Percentiles rank a stretch among this genome's conserved stretches.
These are phyloP conservation scores for Neoascia interrupta DNA, from an alignment of 2,888 invertebrate genomes.

Conservation along the genomic window DNA sequence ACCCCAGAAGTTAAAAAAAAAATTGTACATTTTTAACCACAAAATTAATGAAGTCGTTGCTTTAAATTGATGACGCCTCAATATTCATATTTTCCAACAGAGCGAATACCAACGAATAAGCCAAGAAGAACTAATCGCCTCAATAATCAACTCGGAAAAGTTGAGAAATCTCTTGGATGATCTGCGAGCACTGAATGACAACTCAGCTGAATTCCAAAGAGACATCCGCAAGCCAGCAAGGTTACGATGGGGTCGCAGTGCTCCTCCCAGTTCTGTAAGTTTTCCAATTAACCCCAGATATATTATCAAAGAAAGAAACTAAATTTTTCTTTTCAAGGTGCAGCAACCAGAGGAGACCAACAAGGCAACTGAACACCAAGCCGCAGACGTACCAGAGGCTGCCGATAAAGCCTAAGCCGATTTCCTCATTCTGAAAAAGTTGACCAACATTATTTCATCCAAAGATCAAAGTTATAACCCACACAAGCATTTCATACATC, in stretches of 20 bases:
- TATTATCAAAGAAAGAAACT: constrained; percentile 61
- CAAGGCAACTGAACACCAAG: constrained; percentile 19
- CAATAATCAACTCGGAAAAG: constrained; percentile 72
- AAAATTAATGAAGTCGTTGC: too few species aligned
- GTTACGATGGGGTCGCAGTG: constrained; percentile 78
- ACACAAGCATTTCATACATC: constrained; percentile 50
- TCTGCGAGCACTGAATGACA: constrained; percentile 72
- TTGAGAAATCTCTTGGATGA: constrained; percentile 73
- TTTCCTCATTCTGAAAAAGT: constrained; percentile 71
- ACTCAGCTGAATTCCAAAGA: constrained; percentile 74
- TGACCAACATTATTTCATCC: constrained; percentile 72
- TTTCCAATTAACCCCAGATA: too few species aligned
- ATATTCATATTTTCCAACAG: constrained; percentile 14
- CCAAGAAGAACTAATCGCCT: constrained; percentile 70
- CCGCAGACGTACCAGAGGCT: constrained; percentile 47
- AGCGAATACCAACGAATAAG: constrained; percentile 62
- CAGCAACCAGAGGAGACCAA: constrained; percentile 10
- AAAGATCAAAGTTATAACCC: constrained; percentile 45
- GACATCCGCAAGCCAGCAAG: constrained; percentile 77
- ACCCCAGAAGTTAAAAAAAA: too few species aligned
- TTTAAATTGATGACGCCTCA: neutral
- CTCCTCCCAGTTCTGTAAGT: constrained; percentile 70
- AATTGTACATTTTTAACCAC: too few species aligned
- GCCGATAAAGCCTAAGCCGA: constrained; percentile 59
- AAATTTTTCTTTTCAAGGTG: constrained; percentile 18